Conservation (phyloP, 2,113 vertebrate species). For the Lycocorax pyrrhopterus region DNA sequence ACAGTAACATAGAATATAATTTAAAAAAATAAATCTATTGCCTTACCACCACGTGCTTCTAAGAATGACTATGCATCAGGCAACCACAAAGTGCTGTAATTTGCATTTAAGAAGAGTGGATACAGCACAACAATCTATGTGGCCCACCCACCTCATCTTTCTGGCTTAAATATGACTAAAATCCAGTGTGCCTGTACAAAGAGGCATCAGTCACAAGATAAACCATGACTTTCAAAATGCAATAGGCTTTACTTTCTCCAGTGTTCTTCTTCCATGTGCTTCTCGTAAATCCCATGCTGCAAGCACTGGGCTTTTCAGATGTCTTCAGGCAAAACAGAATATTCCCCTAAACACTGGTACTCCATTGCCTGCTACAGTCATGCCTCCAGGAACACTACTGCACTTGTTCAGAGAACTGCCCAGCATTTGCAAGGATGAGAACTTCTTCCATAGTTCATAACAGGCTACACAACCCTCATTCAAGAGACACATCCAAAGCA, state of each 20-base stretch:
- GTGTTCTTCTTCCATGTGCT: not conserved
- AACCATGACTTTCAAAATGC: not conserved
- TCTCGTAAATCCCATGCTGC: not conserved
- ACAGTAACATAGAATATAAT: not conserved
- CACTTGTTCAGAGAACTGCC: not conserved
- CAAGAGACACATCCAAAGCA: not conserved
- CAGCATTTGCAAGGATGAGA: not conserved
- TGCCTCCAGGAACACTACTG: not conserved
- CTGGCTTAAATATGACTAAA: not conserved
- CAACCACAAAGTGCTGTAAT: not conserved
- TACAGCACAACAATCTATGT: not conserved
- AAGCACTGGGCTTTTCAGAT: not conserved
- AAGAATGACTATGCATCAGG: not conserved
- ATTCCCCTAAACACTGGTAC: not conserved
- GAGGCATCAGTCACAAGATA: not conserved
- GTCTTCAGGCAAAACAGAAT: not conserved
- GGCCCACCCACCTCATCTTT: not conserved
- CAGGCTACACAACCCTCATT: not conserved
- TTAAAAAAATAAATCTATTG: constrained; percentile 5
- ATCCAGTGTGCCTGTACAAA: not conserved
- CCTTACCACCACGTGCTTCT: not conserved
- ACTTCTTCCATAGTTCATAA: not conserved
- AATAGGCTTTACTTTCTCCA: not conserved
- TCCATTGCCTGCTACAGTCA: not conserved
- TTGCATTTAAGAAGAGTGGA: not conserved